Conservation (phyloP, 2,888 invertebrate species). For the Drosophila barbarae region DNA sequence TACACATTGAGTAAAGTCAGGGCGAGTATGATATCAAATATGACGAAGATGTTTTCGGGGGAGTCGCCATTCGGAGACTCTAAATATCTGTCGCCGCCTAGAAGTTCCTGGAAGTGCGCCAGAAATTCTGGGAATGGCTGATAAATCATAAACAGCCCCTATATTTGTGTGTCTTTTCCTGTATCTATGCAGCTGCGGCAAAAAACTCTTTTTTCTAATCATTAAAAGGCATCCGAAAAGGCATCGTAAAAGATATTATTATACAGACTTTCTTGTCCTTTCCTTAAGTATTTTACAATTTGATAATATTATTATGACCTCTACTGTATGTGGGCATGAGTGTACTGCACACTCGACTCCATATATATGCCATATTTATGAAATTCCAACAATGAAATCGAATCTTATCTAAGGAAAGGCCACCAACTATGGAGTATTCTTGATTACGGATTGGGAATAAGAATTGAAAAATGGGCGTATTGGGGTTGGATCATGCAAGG, state of each 20-base stretch:
- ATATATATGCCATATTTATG: constrained; percentile 4
- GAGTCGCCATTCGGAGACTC: constrained; percentile 8
- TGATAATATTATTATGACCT: not conserved
- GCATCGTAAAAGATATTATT: not conserved
- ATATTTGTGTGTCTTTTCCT: not conserved
- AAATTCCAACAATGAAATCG: constrained; percentile 34
- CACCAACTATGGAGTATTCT: constrained; percentile 10
- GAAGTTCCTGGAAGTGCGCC: constrained; percentile 50
- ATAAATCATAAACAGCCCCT: constrained; percentile 46
- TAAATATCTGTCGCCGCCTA: constrained; percentile 30
- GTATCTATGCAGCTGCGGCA: constrained; percentile 6
- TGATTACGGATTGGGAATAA: constrained; percentile 18
- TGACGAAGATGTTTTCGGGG: constrained; percentile 28
- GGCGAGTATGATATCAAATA: constrained; percentile 25
- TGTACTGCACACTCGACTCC: constrained; percentile 8
- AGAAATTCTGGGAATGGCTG: constrained; percentile 53
- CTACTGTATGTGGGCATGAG: constrained; percentile 3
- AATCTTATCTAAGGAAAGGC: constrained; percentile 58
- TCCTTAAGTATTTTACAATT: not conserved
- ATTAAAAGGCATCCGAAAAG: not conserved
- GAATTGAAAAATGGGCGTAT: constrained; percentile 7
- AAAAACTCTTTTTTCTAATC: not conserved
- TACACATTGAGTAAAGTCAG: constrained; percentile 1
- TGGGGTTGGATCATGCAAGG: constrained; percentile 19
- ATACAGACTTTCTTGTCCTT: not conserved